A percentile compares a stretch with the other conserved stretches of the same genome.
These are phyloP conservation scores for Thera britannica DNA, from an alignment of 2,888 invertebrate species.

Conservation along the genomic window DNA sequence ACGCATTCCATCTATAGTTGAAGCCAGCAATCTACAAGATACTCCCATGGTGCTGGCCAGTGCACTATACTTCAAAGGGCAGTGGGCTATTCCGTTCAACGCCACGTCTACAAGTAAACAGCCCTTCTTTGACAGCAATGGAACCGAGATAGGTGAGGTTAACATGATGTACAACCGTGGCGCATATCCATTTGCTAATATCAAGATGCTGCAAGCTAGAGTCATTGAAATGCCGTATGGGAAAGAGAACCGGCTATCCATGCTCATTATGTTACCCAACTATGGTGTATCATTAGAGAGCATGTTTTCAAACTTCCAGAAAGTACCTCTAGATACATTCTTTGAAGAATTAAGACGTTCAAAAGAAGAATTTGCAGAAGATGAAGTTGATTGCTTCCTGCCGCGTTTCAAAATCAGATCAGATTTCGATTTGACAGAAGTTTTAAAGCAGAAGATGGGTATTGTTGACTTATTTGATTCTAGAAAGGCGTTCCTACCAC, in stretches of 20 bases:
- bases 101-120: slow-evolving; percentile 75
- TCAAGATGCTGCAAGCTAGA: slow-evolving; percentile 83
- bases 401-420: slow-evolving; percentile 87
- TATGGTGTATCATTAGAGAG: slow-evolving; percentile 78
- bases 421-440: slow-evolving; percentile 81
- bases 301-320: slow-evolving; percentile 81
- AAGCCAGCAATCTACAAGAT: slow-evolving; percentile 69
- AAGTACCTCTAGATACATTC: slow-evolving; percentile 75
- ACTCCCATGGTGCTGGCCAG: slow-evolving; percentile 87
- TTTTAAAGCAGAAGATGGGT: slow-evolving; percentile 66
- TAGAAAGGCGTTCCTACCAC: slow-evolving; percentile 57
- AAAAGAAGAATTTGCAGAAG: slow-evolving; percentile 81
- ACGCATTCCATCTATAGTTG: slow-evolving; percentile 61
- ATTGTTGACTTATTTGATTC: slow-evolving; percentile 86
- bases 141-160: slow-evolving; percentile 81
- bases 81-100: slow-evolving; percentile 88
- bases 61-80: slow-evolving; percentile 89
- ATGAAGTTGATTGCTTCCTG: slow-evolving; percentile 86
- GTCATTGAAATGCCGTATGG: slow-evolving; percentile 89
- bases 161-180: slow-evolving; percentile 90
- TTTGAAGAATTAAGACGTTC: slow-evolving; percentile 79
- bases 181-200: slow-evolving; percentile 84
- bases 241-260: slow-evolving; percentile 79
- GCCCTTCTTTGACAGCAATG: slow-evolving; percentile 84
- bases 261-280: slow-evolving; percentile 88